A percentile compares a stretch with the other conserved stretches of the same genome.
These are phyloP conservation scores for Drosophila stalkeri DNA, from an alignment of 2,888 invertebrate genomes.

Conservation along the genomic window DNA sequence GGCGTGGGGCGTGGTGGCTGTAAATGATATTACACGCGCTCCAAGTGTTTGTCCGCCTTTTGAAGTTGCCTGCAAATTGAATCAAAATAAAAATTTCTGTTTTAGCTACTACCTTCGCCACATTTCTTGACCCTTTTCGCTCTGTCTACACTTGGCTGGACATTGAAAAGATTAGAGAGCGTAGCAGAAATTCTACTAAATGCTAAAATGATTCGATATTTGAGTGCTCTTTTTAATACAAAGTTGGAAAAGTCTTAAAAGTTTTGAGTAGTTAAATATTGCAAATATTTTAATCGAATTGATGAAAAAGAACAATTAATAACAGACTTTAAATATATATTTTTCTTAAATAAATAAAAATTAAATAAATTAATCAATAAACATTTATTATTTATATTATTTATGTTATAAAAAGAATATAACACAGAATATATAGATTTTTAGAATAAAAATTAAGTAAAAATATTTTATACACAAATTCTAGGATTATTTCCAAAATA, in stretches of 20 bases:
- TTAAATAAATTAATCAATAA: too few species aligned
- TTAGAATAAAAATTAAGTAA: too few species aligned
- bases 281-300: background rate
- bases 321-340: too few species aligned
- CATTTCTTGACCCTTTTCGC: constrained; percentile 44
- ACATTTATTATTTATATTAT: too few species aligned
- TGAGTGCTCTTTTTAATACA: background rate
- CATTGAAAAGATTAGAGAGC: constrained; percentile 4
- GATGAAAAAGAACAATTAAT: background rate
- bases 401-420: too few species aligned
- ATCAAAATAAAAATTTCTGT: constrained; percentile 66
- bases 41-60: constrained; percentile 56
- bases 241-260: background rate
- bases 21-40: constrained; percentile 63
- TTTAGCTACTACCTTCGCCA: constrained; percentile 55
- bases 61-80: constrained; percentile 73
- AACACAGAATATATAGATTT: too few species aligned
- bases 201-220: background rate
- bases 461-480: too few species aligned
- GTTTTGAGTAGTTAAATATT: background rate
- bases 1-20: constrained; percentile 36
- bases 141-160: background rate
- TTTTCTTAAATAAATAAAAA: too few species aligned
- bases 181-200: too few species aligned
- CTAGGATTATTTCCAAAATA: too few species aligned